Evolutionary conservation across 2,797 vertebrate genomes (phyloP).

Genomic region (Distichodus sexfasciatus): DNA sequence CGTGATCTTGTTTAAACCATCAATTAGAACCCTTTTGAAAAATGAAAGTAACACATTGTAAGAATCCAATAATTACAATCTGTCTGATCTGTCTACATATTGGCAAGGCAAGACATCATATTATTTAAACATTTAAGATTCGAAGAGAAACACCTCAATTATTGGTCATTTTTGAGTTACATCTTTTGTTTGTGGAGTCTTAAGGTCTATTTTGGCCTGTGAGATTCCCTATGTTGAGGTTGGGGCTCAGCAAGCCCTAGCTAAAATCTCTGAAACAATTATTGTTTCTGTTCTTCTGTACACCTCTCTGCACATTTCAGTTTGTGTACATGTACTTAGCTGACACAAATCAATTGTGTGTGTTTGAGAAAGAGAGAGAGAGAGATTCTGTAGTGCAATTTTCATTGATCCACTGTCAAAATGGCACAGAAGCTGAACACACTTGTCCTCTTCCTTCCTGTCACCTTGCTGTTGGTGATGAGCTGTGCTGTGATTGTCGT

Average conservation of each 20-base stretch:
- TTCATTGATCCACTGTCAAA: constrained; percentile 18
- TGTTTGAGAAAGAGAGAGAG: not conserved
- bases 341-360: constrained; percentile 9
- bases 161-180: too few species aligned
- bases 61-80: too few species aligned
- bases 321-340: not conserved
- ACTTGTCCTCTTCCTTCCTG: not conserved
- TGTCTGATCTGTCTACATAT: too few species aligned
- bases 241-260: not conserved
- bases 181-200: too few species aligned
- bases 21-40: too few species aligned
- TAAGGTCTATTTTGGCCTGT: too few species aligned
- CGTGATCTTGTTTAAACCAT: too few species aligned
- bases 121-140: too few species aligned
- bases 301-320: not conserved
- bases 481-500: not conserved
- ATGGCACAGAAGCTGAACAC: not conserved
- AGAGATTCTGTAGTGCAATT: constrained; percentile 1
- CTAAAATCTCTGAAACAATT: not conserved
- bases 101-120: too few species aligned
- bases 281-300: not conserved
- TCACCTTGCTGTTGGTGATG: not conserved
- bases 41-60: too few species aligned
- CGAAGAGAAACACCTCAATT: too few species aligned
- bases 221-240: not conserved